Base-by-base conservation (phyloP, 53 echinoderm and acorn worm species). In the Arbacia lixula region DNA sequence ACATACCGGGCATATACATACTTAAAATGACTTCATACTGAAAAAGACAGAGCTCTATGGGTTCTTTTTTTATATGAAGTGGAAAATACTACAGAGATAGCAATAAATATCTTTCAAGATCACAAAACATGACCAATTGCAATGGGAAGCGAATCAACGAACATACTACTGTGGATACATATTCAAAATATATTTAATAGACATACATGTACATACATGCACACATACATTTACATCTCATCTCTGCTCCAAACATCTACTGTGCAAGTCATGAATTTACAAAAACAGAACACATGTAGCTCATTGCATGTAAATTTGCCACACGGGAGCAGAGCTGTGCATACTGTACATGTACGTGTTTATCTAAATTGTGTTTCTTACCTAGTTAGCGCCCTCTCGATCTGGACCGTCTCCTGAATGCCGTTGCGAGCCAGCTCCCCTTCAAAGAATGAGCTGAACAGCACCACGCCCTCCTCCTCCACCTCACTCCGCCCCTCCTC, bases 331-430 rank as follows among this genome's bases (percentile, higher is more conserved):
- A 46, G 9, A 46, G 8, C 14, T 14, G 49, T 57, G 58, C 9
- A 12, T 57, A 6, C 5, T 12, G 22, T 20, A 68, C 40, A 20
- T 68, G 37, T 38, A 68, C 40, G 20, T 68, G 38, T 68, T 21
- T 1, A 20, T 68, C 17, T 68, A 5, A 4, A 39, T 25, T 12
- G 20, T 21, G 19, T 29, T 5, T 53, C 74, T 74, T 35, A 77
- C 77, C 77, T 77, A 37, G 77, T 77, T 12, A 77, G 57, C 22
- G 77, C 77, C 10, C 17, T 37, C 58, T 77, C 77, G 5, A 77
- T 58, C 37, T 35, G 14, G 12, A 1, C 14, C 1, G 77, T 57
- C 40, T 77, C 77, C 6, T n/a, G 77, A 34, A 77, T 77, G 11
- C 77, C 77, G 32, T 58, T 56, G 37, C 39, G 54, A 25, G 12